Evolutionary conservation across 2,797 vertebrate genomes (phyloP), one percentile per base, ranked within the genome.

Genomic region (Kryptolebias ocellatus): DNA sequence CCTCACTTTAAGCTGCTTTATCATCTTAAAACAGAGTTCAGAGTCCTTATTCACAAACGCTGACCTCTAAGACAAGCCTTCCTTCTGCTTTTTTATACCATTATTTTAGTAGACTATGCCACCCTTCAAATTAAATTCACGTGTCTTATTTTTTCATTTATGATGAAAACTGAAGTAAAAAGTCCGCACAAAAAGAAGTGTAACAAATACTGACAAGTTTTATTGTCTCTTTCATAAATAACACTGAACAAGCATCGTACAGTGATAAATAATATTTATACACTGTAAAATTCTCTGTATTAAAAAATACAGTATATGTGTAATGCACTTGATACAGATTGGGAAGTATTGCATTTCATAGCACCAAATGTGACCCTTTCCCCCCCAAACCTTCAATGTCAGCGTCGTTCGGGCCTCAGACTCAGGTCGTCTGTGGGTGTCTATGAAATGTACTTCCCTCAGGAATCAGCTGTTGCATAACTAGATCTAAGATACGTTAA

Each of bases 261-360:
- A 94, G 93, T 73, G 89, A 94, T 95, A 93, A 90, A 93, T 93
- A 90, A 83, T 87, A 91, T 90, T 93, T 91, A 92, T 92, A 91
- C 93, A 93, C 90, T 92, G 92, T 90, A 91, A 91, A 93, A 92
- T 83, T 89, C 81, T 92, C 90, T 92, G 92, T 92, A 93, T 94
- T 90, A 92, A 88, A 94, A 94, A 94, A 93, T 93, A 94, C 93
- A 94, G 92, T 87, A 87, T 90, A 88, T 91, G 89, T 91, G 83
- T 94, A 94, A 95, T 94, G 92, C 93, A 95, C 93, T 94, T 94
- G 87, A 91, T 88, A 91, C 88, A 87, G 85, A 88, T 76, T 74
- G 89, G 80, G 84, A 90, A 90, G 89, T 87, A 86, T 84, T 76
- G 81, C 77, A 91, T 88, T 81, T 90, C 87, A 92, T 76, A 86